A percentile compares a stretch with the other conserved stretches of the same genome.
These are phyloP conservation scores for Nesoenas mayeri DNA, from an alignment of 2,113 vertebrate species.

Conservation along the genomic window DNA sequence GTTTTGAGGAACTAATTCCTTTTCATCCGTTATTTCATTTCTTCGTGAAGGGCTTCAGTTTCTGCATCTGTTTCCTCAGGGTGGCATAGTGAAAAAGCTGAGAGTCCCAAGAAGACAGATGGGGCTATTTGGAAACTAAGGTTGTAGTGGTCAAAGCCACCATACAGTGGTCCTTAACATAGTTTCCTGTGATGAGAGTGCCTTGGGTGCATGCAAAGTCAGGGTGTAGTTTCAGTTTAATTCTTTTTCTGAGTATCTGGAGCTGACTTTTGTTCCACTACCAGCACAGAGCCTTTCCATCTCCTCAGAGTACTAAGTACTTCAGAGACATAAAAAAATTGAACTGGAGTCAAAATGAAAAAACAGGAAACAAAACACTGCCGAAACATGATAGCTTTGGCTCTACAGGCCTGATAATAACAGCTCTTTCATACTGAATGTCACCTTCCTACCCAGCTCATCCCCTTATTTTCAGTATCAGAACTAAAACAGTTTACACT, in stretches of 20 bases:
- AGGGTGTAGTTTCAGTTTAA: conserved; percentile 19
- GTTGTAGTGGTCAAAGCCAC: not conserved
- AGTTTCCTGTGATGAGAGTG: not conserved
- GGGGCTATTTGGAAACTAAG: not conserved
- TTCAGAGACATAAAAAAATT: not conserved
- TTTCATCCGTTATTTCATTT: not conserved
- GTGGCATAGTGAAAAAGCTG: not conserved
- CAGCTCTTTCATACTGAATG: not conserved
- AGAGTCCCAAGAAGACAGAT: not conserved
- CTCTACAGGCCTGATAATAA: not conserved
- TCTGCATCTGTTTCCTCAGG: not conserved
- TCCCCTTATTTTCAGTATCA: not conserved
- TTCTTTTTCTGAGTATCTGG: not conserved
- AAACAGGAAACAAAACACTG: not conserved
- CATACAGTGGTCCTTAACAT: not conserved
- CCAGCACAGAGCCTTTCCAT: not conserved
- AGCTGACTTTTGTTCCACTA: not conserved
- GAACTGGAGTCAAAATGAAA: not conserved
- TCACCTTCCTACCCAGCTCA: not conserved
- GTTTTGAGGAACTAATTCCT: not conserved
- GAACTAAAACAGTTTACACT: not conserved
- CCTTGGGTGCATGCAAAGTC: not conserved
- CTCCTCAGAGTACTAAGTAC: not conserved
- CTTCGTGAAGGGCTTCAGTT: not conserved
- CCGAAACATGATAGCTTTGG: not conserved